phyloP scores from a whole-genome alignment of 2,797 vertebrate species.

The Gadopsis marmoratus region DNA sequence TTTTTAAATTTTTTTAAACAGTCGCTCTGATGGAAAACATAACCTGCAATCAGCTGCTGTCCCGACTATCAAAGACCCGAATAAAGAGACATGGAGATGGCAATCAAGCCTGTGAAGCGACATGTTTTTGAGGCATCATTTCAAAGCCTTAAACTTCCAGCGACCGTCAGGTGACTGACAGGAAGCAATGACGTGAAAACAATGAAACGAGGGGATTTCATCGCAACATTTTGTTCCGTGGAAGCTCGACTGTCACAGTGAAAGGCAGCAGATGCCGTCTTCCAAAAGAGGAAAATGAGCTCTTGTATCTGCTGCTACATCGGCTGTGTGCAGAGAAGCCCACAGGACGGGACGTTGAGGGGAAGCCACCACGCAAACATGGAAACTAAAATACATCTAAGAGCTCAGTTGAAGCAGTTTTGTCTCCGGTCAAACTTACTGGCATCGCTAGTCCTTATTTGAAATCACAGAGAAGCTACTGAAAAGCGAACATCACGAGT shows the following conservation, averaged over 20 bases:
- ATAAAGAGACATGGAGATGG: neutral
- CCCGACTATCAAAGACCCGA: neutral
- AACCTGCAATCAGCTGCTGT: neutral
- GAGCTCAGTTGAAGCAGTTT: neutral
- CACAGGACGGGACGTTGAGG: neutral
- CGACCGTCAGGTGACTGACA: constrained; percentile 5
- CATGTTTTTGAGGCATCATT: neutral
- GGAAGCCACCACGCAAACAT: neutral
- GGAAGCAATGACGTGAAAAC: constrained; percentile 12
- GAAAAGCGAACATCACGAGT: neutral
- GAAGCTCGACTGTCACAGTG: constrained; percentile 12
- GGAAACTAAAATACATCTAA: neutral
- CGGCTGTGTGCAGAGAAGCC: neutral
- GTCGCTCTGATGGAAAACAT: neutral
- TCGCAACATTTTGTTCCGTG: neutral
- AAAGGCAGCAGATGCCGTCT: neutral
- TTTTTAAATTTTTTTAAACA: neutral
- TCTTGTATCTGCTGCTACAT: neutral
- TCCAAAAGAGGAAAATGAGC: constrained; percentile 10
- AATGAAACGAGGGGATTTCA: constrained; percentile 2
- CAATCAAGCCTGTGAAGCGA: neutral
- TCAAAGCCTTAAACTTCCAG: neutral
- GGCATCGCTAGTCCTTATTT: neutral
- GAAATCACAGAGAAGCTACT: neutral
- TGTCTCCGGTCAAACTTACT: neutral